Percentiles rank a stretch among this genome's conserved stretches.
phyloP scores from a whole-genome alignment of 1,140 invertebrate genomes.

The Bombyx mori region ASM3026992v2 NC_085118.1:7297501-7298000 shows the following conservation, averaged over 20 bases:
- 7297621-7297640: no score
- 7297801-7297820: conserved; percentile 69
- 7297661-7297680: neutral
- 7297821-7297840: conserved; percentile 67
- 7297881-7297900: conserved; percentile 30
- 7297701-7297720: conserved; percentile 44
- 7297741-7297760: conserved; percentile 71
- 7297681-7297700: conserved; percentile 3
- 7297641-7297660: no score
- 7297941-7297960: conserved; percentile 2
- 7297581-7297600: conserved; percentile 26
- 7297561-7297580: no score
- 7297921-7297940: conserved; percentile 5
- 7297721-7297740: conserved; percentile 69
- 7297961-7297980: conserved; percentile 22
- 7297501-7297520: no score
- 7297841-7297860: conserved; percentile 58
- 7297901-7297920: conserved; percentile 12
- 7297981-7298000: conserved; percentile 15
- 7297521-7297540: no score
- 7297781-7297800: conserved; percentile 70
- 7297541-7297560: no score
- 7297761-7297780: conserved; percentile 70
- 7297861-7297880: conserved; percentile 37
- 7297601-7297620: neutral